phyloP scores from a whole-genome alignment of 2,888 invertebrate genomes.

The Ectemnius cavifrons region DNA sequence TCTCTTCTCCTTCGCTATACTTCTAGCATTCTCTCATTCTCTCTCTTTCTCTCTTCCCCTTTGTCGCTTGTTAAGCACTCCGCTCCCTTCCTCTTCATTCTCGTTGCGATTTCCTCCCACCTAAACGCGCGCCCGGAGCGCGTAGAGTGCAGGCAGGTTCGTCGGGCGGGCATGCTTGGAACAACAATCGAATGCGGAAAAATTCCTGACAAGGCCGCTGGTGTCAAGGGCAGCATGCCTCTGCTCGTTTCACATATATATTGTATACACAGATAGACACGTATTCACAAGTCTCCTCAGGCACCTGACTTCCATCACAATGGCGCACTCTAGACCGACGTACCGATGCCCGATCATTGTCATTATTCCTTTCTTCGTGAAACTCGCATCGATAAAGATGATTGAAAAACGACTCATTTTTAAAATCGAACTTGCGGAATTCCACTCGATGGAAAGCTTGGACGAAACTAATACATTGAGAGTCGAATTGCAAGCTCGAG shows the following conservation, averaged over 20 bases:
- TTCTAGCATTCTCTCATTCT: constrained; percentile 14
- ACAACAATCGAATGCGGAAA: constrained; percentile 68
- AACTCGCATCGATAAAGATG: constrained; percentile 17
- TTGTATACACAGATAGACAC: neutral
- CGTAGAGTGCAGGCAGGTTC: constrained; percentile 26
- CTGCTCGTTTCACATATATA: too few relatives aligned
- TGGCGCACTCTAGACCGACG: constrained; percentile 14
- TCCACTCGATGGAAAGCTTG: too few relatives aligned
- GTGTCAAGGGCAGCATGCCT: constrained; percentile 66
- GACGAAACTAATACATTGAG: too few relatives aligned
- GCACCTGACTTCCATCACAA: constrained; percentile 64
- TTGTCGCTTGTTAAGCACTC: constrained; percentile 3
- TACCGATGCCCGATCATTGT: too few relatives aligned
- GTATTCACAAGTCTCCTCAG: constrained; percentile 27
- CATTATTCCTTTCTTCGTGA: neutral
- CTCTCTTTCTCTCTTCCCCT: constrained; percentile 1
- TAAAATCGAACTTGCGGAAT: neutral
- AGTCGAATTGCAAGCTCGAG: too few relatives aligned
- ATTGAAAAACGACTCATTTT: neutral
- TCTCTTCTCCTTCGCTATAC: too few relatives aligned
- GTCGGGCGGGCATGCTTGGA: constrained; percentile 33
- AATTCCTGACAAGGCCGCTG: constrained; percentile 71
- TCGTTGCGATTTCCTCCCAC: constrained; percentile 16
- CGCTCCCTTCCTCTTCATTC: constrained; percentile 10
- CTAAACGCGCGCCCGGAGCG: neutral